Conservation (phyloP, 2,888 invertebrate species). For the Dromius quadrimaculatus region DNA sequence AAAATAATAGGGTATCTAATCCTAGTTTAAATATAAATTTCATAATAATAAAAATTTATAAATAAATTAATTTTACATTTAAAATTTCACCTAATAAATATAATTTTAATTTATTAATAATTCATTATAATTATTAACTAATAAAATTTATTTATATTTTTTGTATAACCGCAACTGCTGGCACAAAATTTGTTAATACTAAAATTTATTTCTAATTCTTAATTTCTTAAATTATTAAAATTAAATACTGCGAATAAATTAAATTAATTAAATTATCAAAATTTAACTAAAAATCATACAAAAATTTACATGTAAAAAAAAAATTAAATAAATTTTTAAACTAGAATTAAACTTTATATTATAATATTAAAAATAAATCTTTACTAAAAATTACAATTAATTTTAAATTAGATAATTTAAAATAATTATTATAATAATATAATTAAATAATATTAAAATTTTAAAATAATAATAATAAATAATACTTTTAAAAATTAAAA, state of each 20-base stretch:
- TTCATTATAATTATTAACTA: slow-evolving; percentile 66
- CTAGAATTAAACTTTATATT: slow-evolving; percentile 69
- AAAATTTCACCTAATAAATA: slow-evolving; percentile 73
- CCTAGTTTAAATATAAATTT: slow-evolving; percentile 70
- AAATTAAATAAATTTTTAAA: slow-evolving; percentile 67
- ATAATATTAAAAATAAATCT: slow-evolving; percentile 55
- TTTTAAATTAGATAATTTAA: too few species aligned
- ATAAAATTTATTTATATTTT: slow-evolving; percentile 71
- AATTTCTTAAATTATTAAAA: slow-evolving; percentile 72
- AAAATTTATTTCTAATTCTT: slow-evolving; percentile 72
- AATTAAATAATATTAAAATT: too few species aligned
- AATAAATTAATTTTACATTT: slow-evolving; percentile 65
- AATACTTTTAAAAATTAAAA: too few species aligned
- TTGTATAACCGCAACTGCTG: slow-evolving; percentile 80
- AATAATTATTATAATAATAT: too few species aligned
- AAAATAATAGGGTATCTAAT: slow-evolving; percentile 78
- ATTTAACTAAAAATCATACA: slow-evolving; percentile 65
- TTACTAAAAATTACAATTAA: too few species aligned
- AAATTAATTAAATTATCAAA: slow-evolving; percentile 64
- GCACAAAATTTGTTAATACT: slow-evolving; percentile 76
- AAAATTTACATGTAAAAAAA: slow-evolving; percentile 72
- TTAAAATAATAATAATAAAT: too few species aligned
- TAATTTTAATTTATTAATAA: slow-evolving; percentile 63
- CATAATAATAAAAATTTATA: slow-evolving; percentile 60
- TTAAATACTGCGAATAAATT: slow-evolving; percentile 66